phyloP scores from a whole-genome alignment of 2,888 invertebrate genomes.

The Drosophila robusta region DNA sequence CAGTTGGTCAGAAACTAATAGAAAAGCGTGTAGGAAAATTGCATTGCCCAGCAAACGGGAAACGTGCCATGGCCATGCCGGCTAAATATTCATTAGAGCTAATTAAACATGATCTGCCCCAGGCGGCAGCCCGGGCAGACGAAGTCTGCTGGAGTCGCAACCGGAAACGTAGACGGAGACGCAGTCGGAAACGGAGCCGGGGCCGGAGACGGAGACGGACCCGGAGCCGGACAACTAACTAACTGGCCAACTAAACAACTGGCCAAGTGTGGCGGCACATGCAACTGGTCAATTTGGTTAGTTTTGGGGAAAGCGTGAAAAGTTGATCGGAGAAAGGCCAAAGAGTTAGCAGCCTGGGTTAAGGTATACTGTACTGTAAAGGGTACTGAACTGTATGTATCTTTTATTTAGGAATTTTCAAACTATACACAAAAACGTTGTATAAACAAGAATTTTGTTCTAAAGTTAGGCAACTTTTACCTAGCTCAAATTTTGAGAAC shows the following conservation, averaged over 20 bases:
- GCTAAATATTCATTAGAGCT: conserved; percentile 79
- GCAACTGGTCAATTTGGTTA: conserved; percentile 49
- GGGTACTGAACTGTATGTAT: no score
- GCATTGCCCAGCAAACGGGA: conserved; percentile 46
- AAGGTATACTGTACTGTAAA: no score
- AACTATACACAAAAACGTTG: no score
- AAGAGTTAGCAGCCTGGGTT: no score
- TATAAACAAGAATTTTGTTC: no score
- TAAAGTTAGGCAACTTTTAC: no score
- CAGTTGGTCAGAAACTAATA: conserved; percentile 54
- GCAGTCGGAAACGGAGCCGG: not conserved
- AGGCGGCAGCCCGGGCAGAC: conserved; percentile 22
- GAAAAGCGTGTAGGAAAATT: conserved; percentile 71
- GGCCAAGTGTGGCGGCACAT: conserved; percentile 30
- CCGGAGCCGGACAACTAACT: conserved; percentile 22
- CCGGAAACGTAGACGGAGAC: conserved; percentile 4
- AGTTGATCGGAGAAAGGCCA: conserved; percentile 5
- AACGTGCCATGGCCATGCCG: conserved; percentile 47
- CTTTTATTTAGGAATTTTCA: no score
- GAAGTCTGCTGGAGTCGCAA: not conserved
- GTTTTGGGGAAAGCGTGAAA: conserved; percentile 9
- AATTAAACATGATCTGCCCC: conserved; percentile 75
- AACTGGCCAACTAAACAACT: conserved; percentile 41
- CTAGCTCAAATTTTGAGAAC: no score
- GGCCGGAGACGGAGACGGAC: conserved; percentile 10